Percentiles rank a stretch among this genome's conserved stretches.
Evolutionary conservation across 2,888 invertebrate species (phyloP).

Genomic region (Spilarctia lutea): DNA sequence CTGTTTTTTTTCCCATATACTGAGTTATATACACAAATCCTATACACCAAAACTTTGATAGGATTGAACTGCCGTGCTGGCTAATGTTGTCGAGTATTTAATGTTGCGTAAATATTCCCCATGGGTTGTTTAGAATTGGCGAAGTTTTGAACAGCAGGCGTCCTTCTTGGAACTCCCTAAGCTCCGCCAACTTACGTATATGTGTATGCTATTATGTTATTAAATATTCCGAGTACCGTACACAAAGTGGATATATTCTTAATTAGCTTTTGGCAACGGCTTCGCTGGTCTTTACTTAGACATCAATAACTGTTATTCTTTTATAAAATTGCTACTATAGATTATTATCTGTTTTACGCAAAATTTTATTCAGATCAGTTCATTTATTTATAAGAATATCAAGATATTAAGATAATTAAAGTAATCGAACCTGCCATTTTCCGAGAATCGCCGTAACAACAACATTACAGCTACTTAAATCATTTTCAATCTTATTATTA

Average conservation of each 20-base stretch:
- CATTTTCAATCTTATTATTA: neutral
- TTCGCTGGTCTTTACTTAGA: neutral
- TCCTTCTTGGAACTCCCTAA: conserved; percentile 1
- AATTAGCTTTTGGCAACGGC: neutral
- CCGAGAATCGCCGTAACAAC: neutral
- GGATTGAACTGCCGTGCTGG: neutral
- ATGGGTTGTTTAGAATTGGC: conserved; percentile 5
- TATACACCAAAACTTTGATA: neutral
- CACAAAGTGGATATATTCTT: neutral
- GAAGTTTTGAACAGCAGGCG: neutral
- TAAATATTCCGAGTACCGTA: neutral
- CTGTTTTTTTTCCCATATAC: neutral
- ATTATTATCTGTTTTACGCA: neutral
- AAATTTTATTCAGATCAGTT: neutral
- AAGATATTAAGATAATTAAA: neutral
- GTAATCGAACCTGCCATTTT: neutral
- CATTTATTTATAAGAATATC: neutral
- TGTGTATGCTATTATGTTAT: neutral
- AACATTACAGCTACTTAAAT: neutral
- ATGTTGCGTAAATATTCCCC: conserved; percentile 5
- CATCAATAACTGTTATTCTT: neutral
- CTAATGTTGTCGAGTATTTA: conserved; percentile 3
- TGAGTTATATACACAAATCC: neutral
- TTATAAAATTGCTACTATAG: neutral
- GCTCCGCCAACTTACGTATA: neutral